A percentile compares a stretch with the other conserved stretches of the same genome.
Evolutionary conservation across 2,113 vertebrate genomes (phyloP).

Genomic region (Rhabdornis inornatus): DNA sequence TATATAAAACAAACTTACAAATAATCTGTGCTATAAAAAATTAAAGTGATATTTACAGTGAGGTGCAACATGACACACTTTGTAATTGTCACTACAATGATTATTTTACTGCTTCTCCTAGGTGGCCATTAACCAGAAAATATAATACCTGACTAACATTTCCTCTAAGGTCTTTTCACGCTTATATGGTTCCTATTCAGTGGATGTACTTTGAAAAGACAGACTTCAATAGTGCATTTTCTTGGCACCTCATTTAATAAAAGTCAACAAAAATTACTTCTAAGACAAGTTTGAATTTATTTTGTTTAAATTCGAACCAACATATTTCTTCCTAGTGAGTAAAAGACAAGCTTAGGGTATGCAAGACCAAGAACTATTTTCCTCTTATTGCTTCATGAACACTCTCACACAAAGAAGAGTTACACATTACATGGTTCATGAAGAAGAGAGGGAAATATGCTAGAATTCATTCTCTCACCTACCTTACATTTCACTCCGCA

Average conservation of each 20-base stretch:
- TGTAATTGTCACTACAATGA: not conserved
- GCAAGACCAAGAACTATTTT: not conserved
- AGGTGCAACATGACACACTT: not conserved
- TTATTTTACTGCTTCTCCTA: not conserved
- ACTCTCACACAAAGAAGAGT: not conserved
- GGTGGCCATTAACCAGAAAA: not conserved
- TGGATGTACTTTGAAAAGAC: not conserved
- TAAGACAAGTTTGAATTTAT: not conserved
- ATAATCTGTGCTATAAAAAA: constrained; percentile 28
- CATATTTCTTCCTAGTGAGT: not conserved
- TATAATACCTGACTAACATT: not conserved
- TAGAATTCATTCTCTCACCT: not conserved
- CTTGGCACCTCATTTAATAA: not conserved
- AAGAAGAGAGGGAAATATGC: not conserved
- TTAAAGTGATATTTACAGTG: constrained; percentile 39
- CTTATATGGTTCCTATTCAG: not conserved
- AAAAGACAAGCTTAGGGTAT: not conserved
- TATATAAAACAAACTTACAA: constrained; percentile 25
- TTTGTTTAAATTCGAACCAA: not conserved
- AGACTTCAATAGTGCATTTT: not conserved
- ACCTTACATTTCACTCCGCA: not conserved
- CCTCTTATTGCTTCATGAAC: not conserved
- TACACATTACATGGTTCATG: not conserved
- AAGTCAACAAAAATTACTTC: not conserved
- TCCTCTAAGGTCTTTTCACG: not conserved